These are phyloP conservation scores for Setophaga kirtlandii DNA, from an alignment of 2,113 vertebrate species.

Conservation along the genomic window DNA sequence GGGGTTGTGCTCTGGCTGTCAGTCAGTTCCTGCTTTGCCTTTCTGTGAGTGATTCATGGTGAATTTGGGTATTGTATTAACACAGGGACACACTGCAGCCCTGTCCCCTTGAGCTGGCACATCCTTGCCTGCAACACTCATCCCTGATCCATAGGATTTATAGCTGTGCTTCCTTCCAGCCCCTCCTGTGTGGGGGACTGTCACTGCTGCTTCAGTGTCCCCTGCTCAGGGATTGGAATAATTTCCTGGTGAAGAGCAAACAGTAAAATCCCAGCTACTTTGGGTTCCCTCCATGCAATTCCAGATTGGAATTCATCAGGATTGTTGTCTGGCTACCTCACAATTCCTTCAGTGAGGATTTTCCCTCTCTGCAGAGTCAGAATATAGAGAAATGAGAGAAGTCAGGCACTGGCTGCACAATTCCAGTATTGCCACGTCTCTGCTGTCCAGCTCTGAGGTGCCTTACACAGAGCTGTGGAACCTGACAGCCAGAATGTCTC, in stretches of 20 bases:
- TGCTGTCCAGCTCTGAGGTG: not conserved
- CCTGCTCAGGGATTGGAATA: not conserved
- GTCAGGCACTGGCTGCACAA: not conserved
- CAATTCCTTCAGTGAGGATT: not conserved
- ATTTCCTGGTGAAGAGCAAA: not conserved
- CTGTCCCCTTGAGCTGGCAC: not conserved
- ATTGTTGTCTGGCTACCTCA: not conserved
- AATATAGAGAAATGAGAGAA: not conserved
- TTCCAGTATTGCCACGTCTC: accelerated
- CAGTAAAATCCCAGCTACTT: not conserved
- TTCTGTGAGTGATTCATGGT: not conserved
- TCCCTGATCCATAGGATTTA: not conserved
- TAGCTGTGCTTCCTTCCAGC: not conserved
- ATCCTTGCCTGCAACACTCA: not conserved
- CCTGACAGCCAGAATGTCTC: not conserved
- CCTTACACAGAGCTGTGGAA: not conserved
- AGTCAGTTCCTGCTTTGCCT: not conserved
- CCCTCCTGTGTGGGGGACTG: not conserved
- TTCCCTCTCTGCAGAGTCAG: not conserved
- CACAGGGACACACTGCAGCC: not conserved
- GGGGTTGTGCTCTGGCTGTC: not conserved
- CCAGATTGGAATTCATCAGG: not conserved
- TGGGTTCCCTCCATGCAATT: not conserved
- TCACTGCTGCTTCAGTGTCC: not conserved
- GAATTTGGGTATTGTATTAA: not conserved